These are phyloP conservation scores for Neodon shergylaensis DNA, from an alignment of 2,113 vertebrate species.

Conservation along the genomic window DNA sequence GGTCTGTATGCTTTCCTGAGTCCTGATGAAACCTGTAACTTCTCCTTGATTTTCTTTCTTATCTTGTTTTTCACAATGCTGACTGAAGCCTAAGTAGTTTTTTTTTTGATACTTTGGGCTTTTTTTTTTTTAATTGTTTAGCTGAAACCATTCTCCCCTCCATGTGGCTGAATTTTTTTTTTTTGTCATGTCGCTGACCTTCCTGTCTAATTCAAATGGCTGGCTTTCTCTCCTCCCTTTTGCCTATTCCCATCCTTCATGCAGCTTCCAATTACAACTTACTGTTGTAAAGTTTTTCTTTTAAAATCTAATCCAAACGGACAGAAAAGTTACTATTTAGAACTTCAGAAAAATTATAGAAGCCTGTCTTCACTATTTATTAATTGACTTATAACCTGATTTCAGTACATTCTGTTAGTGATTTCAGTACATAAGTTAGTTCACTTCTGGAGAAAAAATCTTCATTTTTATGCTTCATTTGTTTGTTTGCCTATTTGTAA, in stretches of 20 bases:
- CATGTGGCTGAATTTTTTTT: background rate
- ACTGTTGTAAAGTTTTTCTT: background rate
- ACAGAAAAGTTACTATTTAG: conserved; percentile 21
- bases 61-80: background rate
- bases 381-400: background rate
- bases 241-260: background rate
- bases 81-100: background rate
- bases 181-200: background rate
- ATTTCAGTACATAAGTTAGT: background rate
- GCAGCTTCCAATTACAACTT: background rate
- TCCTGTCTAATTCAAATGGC: background rate
- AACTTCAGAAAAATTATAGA: background rate
- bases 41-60: background rate
- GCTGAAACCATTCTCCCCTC: background rate
- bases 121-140: background rate
- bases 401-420: background rate
- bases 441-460: background rate
- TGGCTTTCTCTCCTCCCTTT: background rate
- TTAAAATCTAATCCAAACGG: background rate
- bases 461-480: background rate
- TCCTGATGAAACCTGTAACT: background rate
- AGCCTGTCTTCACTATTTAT: background rate
- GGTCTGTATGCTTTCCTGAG: background rate
- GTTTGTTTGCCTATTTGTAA: background rate
- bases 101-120: background rate